Evolutionary conservation across 1,140 invertebrate genomes (phyloP), one percentile per base, ranked within the genome.

Genomic region (Hycleus cichorii): DNA sequence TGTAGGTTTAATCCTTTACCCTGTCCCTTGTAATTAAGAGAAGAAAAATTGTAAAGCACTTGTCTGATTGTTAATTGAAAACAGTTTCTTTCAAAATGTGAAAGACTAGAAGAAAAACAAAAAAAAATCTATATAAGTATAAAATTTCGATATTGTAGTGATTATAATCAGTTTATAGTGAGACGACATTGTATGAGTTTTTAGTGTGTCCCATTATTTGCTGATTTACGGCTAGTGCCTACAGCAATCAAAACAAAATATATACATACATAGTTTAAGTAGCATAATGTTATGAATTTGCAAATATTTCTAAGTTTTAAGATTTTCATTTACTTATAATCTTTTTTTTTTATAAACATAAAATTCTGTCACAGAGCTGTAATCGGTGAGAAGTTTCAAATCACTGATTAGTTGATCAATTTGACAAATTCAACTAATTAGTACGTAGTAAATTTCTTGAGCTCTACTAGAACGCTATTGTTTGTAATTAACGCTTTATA

Each of bases 201-300:
- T 48, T 43, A 46, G 39, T 57, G 8, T 60, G 47, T 51, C 43
- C 10, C 56, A 47, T 49, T 58, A 47, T 59, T 52, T 50, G 39
- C 60, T 62, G 60, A 49, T 53, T 58, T 63, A 56, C 58, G 55
- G 54, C 60, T 65, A 64, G 64, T 65, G 64, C 64, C 64, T 65
- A 60, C 61, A 65, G 62, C 42, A 58, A 63, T 62, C 43, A 63
- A 59, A 61, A 51, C 57, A 50, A 63, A 45, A 63, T 62, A 59
- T 59, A 55, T 57, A 49, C 49, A 39, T 57, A 44, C 18, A 43
- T 39, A 45, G 45, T 26, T 32, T 42, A 42, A 42, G 47, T 32
- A 32, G 32, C 32, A 32, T 32, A 32, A 4, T 32, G 32, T 32
- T 32, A 56, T 48, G 7, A 42, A 42, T 42, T 48, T 47, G 44